Percentiles rank a stretch among this genome's conserved stretches.
phyloP scores from a whole-genome alignment of 2,113 vertebrate genomes.

The Epinephelus moara region DNA sequence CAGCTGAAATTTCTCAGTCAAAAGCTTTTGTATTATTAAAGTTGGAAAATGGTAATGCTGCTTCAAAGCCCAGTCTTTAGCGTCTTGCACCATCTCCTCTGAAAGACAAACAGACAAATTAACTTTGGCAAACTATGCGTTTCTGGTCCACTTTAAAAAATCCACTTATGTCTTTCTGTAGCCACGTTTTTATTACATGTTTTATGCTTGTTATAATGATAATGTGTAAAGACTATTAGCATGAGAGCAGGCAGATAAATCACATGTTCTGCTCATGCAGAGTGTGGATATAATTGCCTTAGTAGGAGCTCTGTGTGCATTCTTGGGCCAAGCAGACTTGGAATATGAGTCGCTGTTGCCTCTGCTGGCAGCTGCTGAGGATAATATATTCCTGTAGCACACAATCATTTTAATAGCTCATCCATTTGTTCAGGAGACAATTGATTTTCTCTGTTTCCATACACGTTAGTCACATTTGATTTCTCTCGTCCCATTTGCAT shows the following conservation, averaged over 20 bases:
- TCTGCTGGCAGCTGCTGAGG: conserved; percentile 64
- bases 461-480: conserved; percentile 78
- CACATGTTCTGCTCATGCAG: conserved; percentile 51
- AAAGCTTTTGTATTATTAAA: conserved; percentile 39
- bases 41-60: conserved; percentile 15
- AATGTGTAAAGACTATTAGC: conserved; percentile 39
- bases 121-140: conserved; percentile 17
- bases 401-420: conserved; percentile 78
- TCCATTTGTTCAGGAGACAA: conserved; percentile 79
- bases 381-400: conserved; percentile 73
- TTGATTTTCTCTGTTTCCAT: conserved; percentile 78
- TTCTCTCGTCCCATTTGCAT: conserved; percentile 72
- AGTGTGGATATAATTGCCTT: conserved; percentile 61
- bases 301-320: conserved; percentile 38
- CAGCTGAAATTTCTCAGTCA: conserved; percentile 22
- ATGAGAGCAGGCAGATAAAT: conserved; percentile 55
- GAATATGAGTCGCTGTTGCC: conserved; percentile 49
- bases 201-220: conserved; percentile 53
- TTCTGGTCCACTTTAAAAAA: conserved; percentile 27
- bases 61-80: conserved; percentile 31
- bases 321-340: conserved; percentile 43
- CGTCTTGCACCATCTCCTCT: conserved; percentile 17
- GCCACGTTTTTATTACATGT: conserved; percentile 26
- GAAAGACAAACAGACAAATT: conserved; percentile 48
- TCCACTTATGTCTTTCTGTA: conserved; percentile 10